Evolutionary conservation across 2,797 vertebrate species (phyloP).

Genomic region (Mus spretus): DNA sequence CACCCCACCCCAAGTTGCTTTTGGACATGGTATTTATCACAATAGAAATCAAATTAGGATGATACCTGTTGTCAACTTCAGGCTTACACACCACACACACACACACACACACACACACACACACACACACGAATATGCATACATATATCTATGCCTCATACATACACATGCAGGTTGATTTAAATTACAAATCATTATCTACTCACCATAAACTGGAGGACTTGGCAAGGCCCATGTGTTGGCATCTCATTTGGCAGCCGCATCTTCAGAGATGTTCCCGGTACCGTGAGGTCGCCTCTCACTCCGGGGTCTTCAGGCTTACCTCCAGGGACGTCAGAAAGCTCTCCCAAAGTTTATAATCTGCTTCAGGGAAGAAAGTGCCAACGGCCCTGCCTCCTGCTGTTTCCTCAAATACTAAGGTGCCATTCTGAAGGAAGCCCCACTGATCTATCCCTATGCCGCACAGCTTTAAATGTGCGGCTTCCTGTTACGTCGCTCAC

Average conservation of each 20-base stretch:
- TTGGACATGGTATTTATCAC: neutral
- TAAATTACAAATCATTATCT: neutral
- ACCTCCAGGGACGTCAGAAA: neutral
- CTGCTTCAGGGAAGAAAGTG: neutral
- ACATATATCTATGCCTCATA: neutral
- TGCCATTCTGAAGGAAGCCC: neutral
- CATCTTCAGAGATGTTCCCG: neutral
- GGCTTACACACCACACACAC: neutral
- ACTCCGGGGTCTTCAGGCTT: neutral
- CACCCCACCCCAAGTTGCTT: neutral
- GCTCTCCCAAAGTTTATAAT: neutral
- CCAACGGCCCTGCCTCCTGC: neutral
- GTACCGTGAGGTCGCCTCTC: neutral
- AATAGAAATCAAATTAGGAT: neutral
- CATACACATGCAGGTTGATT: neutral
- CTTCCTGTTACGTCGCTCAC: accelerated
- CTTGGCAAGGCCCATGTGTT: neutral
- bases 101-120: neutral
- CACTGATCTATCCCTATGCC: neutral
- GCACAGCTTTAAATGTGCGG: accelerated
- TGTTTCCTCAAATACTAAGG: neutral
- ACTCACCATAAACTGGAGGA: neutral
- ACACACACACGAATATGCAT: neutral
- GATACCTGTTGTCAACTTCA: neutral
- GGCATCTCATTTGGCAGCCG: too few species aligned